A percentile compares a stretch with the other conserved stretches of the same genome.
phyloP scores from a whole-genome alignment of 2,797 vertebrate species.

The Vespertilio murinus region DNA sequence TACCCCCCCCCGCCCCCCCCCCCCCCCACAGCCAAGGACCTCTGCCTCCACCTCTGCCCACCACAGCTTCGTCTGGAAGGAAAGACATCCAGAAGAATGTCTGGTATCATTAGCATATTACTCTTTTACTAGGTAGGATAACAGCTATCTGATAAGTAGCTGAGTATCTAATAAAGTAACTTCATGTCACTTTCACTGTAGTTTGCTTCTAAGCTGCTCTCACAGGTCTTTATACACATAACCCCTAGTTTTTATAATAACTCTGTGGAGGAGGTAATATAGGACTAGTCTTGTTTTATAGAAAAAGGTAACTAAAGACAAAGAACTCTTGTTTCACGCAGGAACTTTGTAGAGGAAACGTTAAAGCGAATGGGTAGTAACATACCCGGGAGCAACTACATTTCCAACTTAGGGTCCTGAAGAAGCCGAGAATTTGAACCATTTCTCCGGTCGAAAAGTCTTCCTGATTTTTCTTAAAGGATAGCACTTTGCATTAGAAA shows the following conservation, averaged over 20 bases:
- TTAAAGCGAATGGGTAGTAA: too few relatives aligned
- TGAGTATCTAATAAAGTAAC: not conserved
- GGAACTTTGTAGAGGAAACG: too few relatives aligned
- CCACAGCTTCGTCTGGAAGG: too few relatives aligned
- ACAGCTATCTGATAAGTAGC: too few relatives aligned
- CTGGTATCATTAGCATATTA: too few relatives aligned
- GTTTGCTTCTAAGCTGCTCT: not conserved
- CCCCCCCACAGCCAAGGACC: too few relatives aligned
- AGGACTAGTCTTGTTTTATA: not conserved
- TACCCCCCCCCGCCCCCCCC: too few relatives aligned
- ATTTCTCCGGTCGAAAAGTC: not conserved
- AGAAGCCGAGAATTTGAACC: not conserved
- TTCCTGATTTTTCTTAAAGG: not conserved
- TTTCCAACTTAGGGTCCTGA: not conserved
- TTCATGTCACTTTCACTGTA: not conserved
- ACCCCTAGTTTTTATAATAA: not conserved
- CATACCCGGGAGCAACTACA: too few relatives aligned
- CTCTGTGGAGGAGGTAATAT: not conserved
- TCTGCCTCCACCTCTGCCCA: too few relatives aligned
- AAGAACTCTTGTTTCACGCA: not conserved
- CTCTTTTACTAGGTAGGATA: too few relatives aligned
- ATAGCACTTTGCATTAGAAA: not conserved
- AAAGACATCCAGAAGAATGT: too few relatives aligned
- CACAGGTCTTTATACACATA: not conserved
- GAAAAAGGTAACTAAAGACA: not conserved